Evolutionary conservation across 2,888 invertebrate genomes (phyloP).

Genomic region (Melinaea marsaeus): DNA sequence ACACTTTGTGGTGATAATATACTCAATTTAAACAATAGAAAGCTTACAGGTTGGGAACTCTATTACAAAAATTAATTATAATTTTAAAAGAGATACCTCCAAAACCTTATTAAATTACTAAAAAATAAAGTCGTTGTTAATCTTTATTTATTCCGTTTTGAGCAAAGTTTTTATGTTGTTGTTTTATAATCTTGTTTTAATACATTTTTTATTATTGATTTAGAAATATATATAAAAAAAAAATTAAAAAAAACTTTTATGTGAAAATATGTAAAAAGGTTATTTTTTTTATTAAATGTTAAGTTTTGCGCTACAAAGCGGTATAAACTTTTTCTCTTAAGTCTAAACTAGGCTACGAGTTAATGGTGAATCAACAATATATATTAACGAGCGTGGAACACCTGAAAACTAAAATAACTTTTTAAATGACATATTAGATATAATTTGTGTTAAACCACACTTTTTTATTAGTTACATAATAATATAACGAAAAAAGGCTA

Average conservation of each 20-base stretch:
- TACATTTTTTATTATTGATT: no score
- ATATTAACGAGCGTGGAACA: constrained; percentile 28
- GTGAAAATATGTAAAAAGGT: constrained; percentile 14
- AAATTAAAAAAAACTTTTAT: not conserved
- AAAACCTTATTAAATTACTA: no score
- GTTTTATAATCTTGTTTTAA: no score
- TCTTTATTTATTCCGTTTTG: no score
- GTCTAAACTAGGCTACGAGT: constrained; percentile 30
- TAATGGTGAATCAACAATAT: constrained; percentile 32
- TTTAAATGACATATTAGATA: constrained; percentile 16
- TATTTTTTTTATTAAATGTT: constrained; percentile 26
- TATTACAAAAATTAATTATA: no score
- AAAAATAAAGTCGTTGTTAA: no score
- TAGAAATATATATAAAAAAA: no score
- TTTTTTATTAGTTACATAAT: not conserved
- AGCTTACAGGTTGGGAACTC: no score
- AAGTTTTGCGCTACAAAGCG: constrained; percentile 22
- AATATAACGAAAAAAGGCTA: constrained; percentile 1
- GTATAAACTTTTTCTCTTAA: constrained; percentile 25
- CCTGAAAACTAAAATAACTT: constrained; percentile 17
- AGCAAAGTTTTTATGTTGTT: no score
- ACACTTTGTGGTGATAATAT: no score
- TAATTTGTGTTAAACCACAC: constrained; percentile 12
- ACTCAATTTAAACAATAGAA: no score
- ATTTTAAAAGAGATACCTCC: no score